phyloP scores from a whole-genome alignment of 2,113 vertebrate genomes.

The Pygoscelis antarcticus region DNA sequence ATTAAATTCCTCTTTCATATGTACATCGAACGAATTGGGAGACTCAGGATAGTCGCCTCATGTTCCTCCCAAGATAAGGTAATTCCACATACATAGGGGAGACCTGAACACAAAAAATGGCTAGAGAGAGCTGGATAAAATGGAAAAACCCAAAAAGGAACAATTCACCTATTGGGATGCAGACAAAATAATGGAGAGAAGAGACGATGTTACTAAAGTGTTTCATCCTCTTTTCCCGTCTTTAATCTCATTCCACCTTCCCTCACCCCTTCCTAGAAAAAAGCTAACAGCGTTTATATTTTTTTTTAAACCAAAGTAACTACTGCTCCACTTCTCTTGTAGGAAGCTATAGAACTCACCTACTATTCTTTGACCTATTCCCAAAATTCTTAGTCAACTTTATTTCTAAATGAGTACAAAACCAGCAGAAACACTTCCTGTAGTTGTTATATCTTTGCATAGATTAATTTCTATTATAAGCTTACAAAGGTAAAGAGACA shows the following conservation, averaged over 20 bases:
- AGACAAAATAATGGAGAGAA: background rate
- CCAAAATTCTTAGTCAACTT: background rate
- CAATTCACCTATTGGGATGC: background rate
- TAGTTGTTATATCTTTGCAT: background rate
- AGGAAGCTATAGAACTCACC: background rate
- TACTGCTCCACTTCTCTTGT: background rate
- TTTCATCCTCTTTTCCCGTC: background rate
- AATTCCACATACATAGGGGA: background rate
- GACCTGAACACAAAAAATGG: background rate
- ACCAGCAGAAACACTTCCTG: background rate
- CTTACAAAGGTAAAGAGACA: background rate
- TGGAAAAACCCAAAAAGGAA: background rate
- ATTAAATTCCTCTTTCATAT: constrained; percentile 24
- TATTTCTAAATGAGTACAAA: background rate
- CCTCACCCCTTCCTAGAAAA: background rate
- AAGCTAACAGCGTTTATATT: background rate
- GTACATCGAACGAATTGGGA: background rate
- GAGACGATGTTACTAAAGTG: background rate
- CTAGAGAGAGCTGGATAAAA: background rate
- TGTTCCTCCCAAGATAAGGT: background rate
- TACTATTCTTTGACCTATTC: background rate
- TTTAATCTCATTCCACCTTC: background rate
- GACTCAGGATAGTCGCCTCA: background rate
- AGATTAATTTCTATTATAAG: background rate
- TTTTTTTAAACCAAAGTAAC: background rate